Base-by-base conservation (phyloP, 2,888 invertebrate species). In the Hydropsyche betteni region DNA sequence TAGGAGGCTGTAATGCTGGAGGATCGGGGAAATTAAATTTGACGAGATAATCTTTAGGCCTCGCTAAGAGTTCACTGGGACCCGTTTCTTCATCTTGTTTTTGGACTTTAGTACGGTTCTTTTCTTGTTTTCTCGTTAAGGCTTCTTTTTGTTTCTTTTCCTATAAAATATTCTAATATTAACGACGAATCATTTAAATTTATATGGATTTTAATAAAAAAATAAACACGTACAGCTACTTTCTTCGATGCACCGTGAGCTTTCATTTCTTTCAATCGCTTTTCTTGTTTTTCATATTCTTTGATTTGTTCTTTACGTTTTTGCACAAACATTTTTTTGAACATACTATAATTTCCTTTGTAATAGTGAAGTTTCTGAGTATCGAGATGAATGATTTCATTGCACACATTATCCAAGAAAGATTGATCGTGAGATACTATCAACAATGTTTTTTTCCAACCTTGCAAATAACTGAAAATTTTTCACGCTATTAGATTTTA, bases 381-480 rank as follows among this genome's bases (percentile, higher is more conserved):
- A 84, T 99, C 98, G 80, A 99, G 88, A 83, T 99, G 99, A 78
- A 99, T 95, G 80, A 99, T 95, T 87, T 99, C 99, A 75, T 99
- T 98, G 85, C 99, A 99, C 4, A 99, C 98, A 83, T 99, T 99
- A 84, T 99, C 99, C 81, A 99, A 91, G 88, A 99, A 99, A 80
- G 97, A 97, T 87, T 99, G 99, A 89, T 99, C 99, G 91, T 99
- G 99, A 82, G 99, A 99, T 10, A 99, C 99, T 76, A 99, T 94
- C 44, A 99, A 86, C 3, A 99, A 87, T 0, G 99, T 99, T 84
- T 99, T 99, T 86, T 99, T 99, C 99, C 99, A 99, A 2, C 91
- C 91, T 89, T 99, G 98, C 33, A 99, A 88, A 84, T 99, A 99
- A 84, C 94, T 95, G 85, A 76, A 85, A 86, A 74, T 74, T 8